Evolutionary conservation across 1,140 invertebrate species (phyloP), one percentile per base, ranked within the genome.

Genomic region (Drosophila equinoxialis): DNA sequence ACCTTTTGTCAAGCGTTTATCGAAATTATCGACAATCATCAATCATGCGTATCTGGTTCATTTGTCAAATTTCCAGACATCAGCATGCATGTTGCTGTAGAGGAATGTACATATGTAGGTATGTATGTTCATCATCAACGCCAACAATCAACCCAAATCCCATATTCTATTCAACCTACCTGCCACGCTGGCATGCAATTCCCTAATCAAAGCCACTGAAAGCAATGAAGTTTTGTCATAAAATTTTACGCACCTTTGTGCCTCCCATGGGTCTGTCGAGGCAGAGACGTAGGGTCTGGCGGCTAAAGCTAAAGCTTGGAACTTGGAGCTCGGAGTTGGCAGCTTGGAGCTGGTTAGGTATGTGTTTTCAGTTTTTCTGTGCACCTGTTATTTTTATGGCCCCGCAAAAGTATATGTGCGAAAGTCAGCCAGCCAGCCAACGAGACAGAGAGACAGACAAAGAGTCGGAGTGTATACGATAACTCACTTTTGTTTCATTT

Each of bases 401-500:
- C 72, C 65, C 55, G 70, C 60, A 54, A 61, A 23, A 39, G 57
- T 59, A 33, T 65, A 23, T 45, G 63, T 42, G 26, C 42, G 23
- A 41, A 51, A 76, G 79, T 41, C 74, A 71, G 33, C 20, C 55
- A 39, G 60, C 5, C 30, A 11, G 35, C 8, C 35, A 10, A 10
- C 8, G 8, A 37, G 10, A 37, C 35, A 37, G 35, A 37, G 35
- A 37, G 33, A 59, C 14, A 37, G 33, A 59, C 64, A 6, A 23
- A 20, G 14, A 57, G 45, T 23, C 13, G 39, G 60, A 37, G 57
- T 26, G 62, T 58, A 78, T 77, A 87, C 80, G 85, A 91, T 91
- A 91, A 90, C 83, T 91, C 85, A 91, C 85, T 91, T 91, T 91
- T 91, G 90, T 87, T 91, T 91, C 85, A 87, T 87, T 87, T 91